Evolutionary conservation across 2,113 vertebrate genomes (phyloP).

Genomic region (Cardinalis cardinalis): DNA sequence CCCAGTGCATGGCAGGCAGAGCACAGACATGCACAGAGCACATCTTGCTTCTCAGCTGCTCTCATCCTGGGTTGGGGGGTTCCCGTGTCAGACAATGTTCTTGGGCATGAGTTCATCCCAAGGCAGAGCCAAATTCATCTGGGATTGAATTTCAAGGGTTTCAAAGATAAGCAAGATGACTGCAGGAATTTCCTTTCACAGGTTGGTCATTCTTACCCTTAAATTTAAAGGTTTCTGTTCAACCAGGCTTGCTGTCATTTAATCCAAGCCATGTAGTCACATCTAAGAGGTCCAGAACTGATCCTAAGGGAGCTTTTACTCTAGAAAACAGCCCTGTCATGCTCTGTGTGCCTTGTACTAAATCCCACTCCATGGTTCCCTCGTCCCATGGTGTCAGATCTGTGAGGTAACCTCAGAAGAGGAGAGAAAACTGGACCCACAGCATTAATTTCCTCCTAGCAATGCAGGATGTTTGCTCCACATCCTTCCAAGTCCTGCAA

Average conservation of each 20-base stretch:
- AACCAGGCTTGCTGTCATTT: neutral
- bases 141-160: neutral
- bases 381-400: neutral
- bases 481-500: neutral
- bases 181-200: neutral
- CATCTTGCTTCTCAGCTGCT: neutral
- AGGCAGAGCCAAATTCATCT: neutral
- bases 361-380: neutral
- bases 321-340: neutral
- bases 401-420: neutral
- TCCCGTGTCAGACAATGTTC: neutral
- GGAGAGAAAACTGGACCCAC: neutral
- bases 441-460: neutral
- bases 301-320: neutral
- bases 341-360: neutral
- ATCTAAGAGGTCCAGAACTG: neutral
- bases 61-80: neutral
- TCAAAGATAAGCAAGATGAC: neutral
- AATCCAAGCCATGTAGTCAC: neutral
- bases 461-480: neutral
- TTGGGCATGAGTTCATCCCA: neutral
- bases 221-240: neutral
- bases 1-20: neutral
- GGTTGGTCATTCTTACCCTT: neutral
- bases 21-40: rapidly evolving